Conservation (phyloP, 2,888 invertebrate species). For the Tuta absoluta region DNA sequence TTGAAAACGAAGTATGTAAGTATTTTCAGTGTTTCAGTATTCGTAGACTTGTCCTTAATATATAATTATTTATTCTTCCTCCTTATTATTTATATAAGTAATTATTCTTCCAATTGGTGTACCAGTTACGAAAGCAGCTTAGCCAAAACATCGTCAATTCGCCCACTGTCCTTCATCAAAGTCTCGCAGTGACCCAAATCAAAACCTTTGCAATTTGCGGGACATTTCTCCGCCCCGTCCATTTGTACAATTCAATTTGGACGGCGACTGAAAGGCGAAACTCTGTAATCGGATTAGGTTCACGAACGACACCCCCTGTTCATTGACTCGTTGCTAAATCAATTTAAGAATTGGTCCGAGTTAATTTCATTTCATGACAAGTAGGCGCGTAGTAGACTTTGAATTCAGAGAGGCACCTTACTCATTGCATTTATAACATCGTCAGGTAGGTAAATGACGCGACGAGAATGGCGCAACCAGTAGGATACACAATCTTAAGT, state of each 20-base stretch:
- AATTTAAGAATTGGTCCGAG: constrained; percentile 11
- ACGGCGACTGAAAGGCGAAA: constrained; percentile 40
- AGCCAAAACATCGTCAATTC: constrained; percentile 4
- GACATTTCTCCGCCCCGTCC: constrained; percentile 26
- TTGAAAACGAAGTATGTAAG: no score
- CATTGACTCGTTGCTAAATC: constrained; percentile 11
- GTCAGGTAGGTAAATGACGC: not conserved
- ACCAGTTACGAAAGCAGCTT: not conserved
- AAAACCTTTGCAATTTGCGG: constrained; percentile 37
- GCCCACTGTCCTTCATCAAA: not conserved
- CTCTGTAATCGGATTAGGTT: constrained; percentile 49
- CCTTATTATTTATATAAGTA: not conserved
- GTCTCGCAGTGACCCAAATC: constrained; percentile 27
- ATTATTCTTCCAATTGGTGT: not conserved
- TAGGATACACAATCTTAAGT: not conserved
- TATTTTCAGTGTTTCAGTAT: no score
- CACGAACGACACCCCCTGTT: constrained; percentile 45
- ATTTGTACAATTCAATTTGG: constrained; percentile 37
- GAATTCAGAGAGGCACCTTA: not conserved
- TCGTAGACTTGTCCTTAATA: no score
- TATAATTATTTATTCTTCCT: no score
- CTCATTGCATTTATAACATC: no score
- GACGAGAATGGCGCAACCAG: not conserved
- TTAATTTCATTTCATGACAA: not conserved
- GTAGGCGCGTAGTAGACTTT: not conserved